These are phyloP conservation scores for Piprites chloris DNA, from an alignment of 2,113 vertebrate species.

Conservation along the genomic window DNA sequence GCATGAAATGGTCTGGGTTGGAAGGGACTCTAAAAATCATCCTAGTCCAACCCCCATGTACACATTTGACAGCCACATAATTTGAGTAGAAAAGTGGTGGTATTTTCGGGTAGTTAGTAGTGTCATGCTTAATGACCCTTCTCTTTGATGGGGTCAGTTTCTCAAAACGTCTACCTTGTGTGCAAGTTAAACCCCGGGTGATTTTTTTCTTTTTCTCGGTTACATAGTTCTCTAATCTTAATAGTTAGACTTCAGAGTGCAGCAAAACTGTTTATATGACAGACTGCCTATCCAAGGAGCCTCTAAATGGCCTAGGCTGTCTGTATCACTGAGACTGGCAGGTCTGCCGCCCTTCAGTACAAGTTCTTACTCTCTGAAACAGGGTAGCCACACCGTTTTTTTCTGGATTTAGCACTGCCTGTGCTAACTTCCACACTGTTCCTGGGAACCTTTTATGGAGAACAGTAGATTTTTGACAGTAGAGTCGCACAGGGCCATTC, in stretches of 20 bases:
- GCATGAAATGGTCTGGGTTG: not conserved
- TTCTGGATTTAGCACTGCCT: not conserved
- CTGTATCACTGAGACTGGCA: not conserved
- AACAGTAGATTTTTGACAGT: not conserved
- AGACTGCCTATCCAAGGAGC: not conserved
- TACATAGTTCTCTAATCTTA: not conserved
- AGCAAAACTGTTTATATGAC: not conserved
- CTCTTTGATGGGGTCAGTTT: not conserved
- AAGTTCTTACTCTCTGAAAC: not conserved
- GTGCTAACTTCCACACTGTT: not conserved
- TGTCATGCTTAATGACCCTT: not conserved
- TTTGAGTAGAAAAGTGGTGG: not conserved
- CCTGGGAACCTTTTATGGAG: not conserved
- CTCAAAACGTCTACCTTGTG: not conserved
- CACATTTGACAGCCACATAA: not conserved
- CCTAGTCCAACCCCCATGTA: not conserved
- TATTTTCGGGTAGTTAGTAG: not conserved
- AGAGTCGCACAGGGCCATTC: not conserved
- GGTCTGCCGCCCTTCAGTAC: not conserved
- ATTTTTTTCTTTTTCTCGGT: rapidly evolving
- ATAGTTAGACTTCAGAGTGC: not conserved
- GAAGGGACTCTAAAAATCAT: not conserved
- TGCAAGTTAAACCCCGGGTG: not conserved
- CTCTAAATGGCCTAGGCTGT: not conserved
- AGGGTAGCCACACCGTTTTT: not conserved